A percentile compares a stretch with the other conserved stretches of the same genome.
phyloP scores from a whole-genome alignment of 2,113 vertebrate genomes.

The Datnioides undecimradiatus region DNA sequence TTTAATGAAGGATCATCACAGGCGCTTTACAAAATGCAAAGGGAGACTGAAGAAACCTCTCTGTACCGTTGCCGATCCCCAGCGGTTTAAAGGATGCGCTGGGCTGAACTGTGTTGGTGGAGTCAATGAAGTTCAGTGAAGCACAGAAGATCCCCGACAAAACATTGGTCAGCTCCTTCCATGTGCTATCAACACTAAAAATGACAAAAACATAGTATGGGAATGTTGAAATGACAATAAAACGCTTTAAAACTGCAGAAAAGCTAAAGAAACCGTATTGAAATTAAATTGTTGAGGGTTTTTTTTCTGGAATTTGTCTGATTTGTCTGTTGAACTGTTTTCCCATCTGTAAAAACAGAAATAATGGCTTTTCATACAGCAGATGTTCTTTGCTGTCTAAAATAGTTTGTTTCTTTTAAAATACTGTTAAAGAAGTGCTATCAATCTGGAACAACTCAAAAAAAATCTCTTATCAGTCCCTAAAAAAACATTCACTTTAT shows the following conservation, averaged over 20 bases:
- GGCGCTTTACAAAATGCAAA: conserved; percentile 1
- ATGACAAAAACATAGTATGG: background rate
- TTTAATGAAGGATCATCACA: background rate
- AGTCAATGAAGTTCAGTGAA: conserved; percentile 98
- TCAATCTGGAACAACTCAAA: no score
- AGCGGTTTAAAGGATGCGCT: conserved; percentile 97
- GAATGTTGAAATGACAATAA: background rate
- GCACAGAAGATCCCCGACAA: conserved; percentile 98
- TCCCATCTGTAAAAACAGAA: no score
- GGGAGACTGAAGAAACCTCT: conserved; percentile 3
- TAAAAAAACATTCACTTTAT: background rate
- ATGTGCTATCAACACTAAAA: conserved; percentile 91
- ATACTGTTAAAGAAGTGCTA: no score
- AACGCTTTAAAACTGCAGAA: background rate
- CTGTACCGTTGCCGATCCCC: conserved; percentile 91
- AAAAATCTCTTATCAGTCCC: background rate
- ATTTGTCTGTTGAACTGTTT: no score
- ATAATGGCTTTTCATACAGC: no score
- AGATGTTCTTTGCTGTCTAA: no score
- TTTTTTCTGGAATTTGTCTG: background rate
- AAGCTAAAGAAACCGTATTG: background rate
- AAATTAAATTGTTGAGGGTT: no score
- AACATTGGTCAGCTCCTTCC: conserved; percentile 97
- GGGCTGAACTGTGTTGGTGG: conserved; percentile 95
- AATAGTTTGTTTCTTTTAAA: no score